Percentiles rank a stretch among this genome's conserved stretches.
Conservation (phyloP, 2,113 vertebrate genomes). For the Poicephalus meyeri region DNA sequence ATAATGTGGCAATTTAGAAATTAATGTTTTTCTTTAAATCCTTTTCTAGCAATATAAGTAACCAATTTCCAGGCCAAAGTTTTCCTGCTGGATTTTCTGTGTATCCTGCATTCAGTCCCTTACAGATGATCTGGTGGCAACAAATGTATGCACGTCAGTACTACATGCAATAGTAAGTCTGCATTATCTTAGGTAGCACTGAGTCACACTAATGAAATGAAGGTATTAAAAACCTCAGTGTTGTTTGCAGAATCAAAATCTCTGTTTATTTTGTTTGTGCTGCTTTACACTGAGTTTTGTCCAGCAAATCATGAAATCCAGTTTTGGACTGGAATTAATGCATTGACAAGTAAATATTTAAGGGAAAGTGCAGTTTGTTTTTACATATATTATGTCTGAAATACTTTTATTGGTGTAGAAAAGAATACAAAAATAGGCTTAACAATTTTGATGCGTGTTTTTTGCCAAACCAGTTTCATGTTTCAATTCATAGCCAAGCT, state of each 20-base stretch:
- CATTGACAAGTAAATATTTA: neutral
- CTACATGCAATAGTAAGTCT: constrained; percentile 97
- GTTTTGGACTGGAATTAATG: neutral
- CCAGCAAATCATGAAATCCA: neutral
- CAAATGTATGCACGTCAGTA: constrained; percentile 96
- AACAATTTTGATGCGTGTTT: neutral
- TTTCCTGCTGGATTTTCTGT: constrained; percentile 72
- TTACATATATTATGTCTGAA: neutral
- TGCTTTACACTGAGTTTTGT: neutral
- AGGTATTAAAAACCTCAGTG: neutral
- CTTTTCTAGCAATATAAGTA: constrained; percentile 73
- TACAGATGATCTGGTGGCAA: constrained; percentile 95
- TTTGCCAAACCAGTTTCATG: neutral
- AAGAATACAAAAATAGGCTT: neutral
- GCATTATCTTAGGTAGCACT: neutral
- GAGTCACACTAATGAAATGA: neutral
- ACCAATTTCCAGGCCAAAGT: constrained; percentile 73
- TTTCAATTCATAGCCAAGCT: constrained; percentile 80
- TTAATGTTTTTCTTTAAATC: neutral
- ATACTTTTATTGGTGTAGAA: neutral
- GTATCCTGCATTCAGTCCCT: constrained; percentile 85
- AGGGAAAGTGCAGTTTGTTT: neutral
- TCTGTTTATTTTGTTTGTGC: neutral
- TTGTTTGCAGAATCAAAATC: neutral
- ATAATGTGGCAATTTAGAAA: neutral